Evolutionary conservation across 2,113 vertebrate genomes (phyloP), one percentile per base, ranked within the genome.

Genomic region (Zosterops japonicus): DNA sequence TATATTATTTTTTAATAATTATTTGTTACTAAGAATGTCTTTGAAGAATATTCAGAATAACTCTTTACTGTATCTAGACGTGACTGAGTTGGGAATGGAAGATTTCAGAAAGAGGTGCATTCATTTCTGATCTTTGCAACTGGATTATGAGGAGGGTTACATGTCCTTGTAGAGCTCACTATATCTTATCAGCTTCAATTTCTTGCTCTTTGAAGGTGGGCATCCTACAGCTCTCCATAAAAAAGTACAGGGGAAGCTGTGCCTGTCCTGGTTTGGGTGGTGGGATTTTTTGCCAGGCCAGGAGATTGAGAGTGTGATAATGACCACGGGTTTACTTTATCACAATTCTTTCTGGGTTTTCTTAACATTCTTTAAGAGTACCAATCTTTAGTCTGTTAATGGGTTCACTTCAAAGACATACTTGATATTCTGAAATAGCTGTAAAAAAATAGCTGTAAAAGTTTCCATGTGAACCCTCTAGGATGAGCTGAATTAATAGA

Each of bases 51-150:
- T 55, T 71, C 42, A 67, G 31, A 61, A 24, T 53, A 70, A 70
- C 16, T 35, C 4, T 31, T 17, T 74, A 13, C 17, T 23, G 2
- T 64, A 50, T 76, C 10, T 65, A 9, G 2, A 1, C 2, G 0
- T 65, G 47, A 46, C 29, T 87, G 33, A 4, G 13, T 41, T 61
- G 18, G 20, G 13, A 6, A 25, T 78, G 17, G 29, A 81, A 75
- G 31, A 75, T 42, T n/a, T 9, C 22, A 70, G 50, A 80, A 57
- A 28, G 17, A 49, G 4, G 6, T 41, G 22, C 14, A 50, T 87
- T 81, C 1, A 5, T 89, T 89, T 80, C 31, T 84, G 17, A 28
- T 50, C 42, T 82, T 91, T 87, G 61, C 47, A 41, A 12, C 12
- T 77, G 19, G 14, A 33, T 70, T 53, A 9, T 68, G 8, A 15